Percentiles rank a stretch among this genome's conserved stretches.
Conservation (phyloP, 2,113 vertebrate species). For the Thinocorus orbignyianus region DNA sequence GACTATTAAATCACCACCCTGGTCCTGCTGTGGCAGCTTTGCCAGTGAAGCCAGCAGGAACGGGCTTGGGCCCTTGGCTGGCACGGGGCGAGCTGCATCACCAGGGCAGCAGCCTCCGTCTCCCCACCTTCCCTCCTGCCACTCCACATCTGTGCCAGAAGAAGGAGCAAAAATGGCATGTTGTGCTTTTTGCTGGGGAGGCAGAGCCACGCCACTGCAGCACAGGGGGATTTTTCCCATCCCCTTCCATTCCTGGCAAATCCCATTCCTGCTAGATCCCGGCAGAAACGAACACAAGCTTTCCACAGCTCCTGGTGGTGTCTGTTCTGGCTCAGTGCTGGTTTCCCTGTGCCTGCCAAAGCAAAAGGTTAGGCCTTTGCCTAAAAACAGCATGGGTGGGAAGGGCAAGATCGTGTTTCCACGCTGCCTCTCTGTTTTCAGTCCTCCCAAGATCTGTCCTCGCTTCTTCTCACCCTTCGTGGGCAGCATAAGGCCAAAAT, state of each 20-base stretch:
- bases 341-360: neutral
- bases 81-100: too few species aligned
- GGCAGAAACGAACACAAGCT: fast-evolving
- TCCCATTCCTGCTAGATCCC: fast-evolving
- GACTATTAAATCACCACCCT: neutral
- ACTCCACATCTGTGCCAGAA: neutral
- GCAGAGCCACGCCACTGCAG: neutral
- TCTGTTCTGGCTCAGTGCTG: fast-evolving
- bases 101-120: fast-evolving
- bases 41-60: fast-evolving
- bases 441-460: neutral
- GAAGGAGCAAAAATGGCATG: fast-evolving
- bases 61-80: fast-evolving
- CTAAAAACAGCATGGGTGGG: neutral
- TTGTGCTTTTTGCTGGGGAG: neutral
- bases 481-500: neutral
- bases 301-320: neutral
- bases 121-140: neutral
- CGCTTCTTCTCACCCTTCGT: fast-evolving
- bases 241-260: neutral
- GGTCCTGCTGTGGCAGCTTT: neutral
- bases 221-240: neutral
- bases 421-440: neutral
- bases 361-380: neutral
- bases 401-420: neutral